Percentiles rank a stretch among this genome's conserved stretches.
Evolutionary conservation across 2,113 vertebrate species (phyloP).

Genomic region (Eulemur rufifrons): DNA sequence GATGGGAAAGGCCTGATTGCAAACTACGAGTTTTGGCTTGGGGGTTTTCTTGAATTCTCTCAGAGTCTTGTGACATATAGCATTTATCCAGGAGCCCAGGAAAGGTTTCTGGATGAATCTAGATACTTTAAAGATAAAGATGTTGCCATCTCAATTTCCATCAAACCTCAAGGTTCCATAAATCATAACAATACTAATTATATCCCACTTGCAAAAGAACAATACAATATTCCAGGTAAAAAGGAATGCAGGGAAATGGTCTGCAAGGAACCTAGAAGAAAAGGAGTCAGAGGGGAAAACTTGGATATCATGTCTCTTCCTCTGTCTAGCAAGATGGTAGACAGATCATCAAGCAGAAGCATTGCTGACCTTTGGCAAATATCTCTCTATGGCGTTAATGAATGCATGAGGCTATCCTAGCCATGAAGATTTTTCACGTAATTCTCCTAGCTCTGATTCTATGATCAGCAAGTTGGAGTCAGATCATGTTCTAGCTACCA

Average conservation of each 20-base stretch:
- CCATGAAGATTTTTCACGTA: neutral
- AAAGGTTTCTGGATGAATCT: neutral
- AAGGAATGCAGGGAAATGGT: neutral
- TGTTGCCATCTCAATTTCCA: neutral
- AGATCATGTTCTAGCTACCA: neutral
- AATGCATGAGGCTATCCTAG: neutral
- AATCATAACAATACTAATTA: neutral
- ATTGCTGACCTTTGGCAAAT: neutral
- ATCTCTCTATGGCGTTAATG: neutral
- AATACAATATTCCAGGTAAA: neutral
- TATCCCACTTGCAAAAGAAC: neutral
- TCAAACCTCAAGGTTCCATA: neutral
- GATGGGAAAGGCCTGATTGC: neutral
- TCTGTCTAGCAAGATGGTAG: neutral
- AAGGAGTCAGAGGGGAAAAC: neutral
- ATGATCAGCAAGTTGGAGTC: neutral
- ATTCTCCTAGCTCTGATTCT: neutral
- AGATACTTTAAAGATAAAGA: neutral
- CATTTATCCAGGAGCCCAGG: neutral
- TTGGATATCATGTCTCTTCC: neutral
- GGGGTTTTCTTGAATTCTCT: neutral
- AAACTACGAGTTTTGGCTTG: neutral
- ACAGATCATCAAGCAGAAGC: neutral
- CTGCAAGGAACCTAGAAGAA: neutral
- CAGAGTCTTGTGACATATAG: neutral